These are phyloP conservation scores for Phoxinus phoxinus DNA, from an alignment of 2,113 vertebrate species.

Conservation along the genomic window DNA sequence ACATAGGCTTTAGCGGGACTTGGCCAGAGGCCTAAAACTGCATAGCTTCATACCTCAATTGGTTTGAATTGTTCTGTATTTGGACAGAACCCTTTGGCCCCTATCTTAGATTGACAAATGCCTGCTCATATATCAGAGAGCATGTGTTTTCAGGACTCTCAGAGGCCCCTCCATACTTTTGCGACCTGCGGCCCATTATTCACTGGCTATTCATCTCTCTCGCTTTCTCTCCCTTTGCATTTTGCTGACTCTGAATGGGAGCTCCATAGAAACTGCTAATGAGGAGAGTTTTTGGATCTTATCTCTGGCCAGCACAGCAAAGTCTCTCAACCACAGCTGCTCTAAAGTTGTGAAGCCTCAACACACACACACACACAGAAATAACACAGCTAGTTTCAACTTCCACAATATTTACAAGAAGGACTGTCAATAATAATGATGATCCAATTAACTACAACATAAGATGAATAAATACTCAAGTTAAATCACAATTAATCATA, in stretches of 20 bases:
- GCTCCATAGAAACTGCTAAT: constrained; percentile 67
- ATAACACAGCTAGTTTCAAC: background rate
- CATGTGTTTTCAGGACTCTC: constrained; percentile 13
- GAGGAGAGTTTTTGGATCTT: constrained; percentile 61
- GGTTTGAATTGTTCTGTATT: constrained; percentile 35
- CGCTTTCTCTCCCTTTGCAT: constrained; percentile 40
- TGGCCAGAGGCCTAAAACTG: background rate
- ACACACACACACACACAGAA: background rate
- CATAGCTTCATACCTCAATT: constrained; percentile 13
- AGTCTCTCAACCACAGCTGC: constrained; percentile 31
- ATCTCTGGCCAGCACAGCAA: constrained; percentile 58
- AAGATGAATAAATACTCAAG: background rate
- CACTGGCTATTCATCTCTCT: constrained; percentile 31
- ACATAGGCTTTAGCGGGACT: background rate
- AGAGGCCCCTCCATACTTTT: constrained; percentile 32
- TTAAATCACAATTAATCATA: background rate
- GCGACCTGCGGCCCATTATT: constrained; percentile 9
- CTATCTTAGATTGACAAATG: constrained; percentile 27
- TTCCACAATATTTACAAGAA: constrained; percentile 5
- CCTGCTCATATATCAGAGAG: constrained; percentile 34
- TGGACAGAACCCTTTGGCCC: background rate
- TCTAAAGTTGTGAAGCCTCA: constrained; percentile 19
- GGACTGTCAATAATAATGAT: background rate
- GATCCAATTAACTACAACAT: background rate
- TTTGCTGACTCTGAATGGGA: constrained; percentile 58